Evolutionary conservation across 2,888 invertebrate genomes (phyloP).

Genomic region (Cataglyphis altisquamis): DNA sequence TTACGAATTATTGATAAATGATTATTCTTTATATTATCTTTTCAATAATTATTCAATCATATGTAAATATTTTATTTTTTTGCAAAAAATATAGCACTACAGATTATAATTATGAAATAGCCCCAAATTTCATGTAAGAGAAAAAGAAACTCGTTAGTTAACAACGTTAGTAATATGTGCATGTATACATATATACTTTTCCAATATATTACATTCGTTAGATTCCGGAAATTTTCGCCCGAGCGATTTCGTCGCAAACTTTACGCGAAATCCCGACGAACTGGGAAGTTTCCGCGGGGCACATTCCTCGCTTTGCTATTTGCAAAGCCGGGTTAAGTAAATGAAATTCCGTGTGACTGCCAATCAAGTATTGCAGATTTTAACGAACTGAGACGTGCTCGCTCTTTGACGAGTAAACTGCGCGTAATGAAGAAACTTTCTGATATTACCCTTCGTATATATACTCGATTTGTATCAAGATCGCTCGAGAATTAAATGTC

Average conservation of each 20-base stretch:
- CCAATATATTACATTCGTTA: conserved; percentile 40
- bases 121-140: neutral
- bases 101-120: neutral
- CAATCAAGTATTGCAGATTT: conserved; percentile 45
- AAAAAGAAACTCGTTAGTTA: neutral
- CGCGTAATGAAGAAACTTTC: conserved; percentile 61
- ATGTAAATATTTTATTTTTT: neutral
- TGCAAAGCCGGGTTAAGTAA: conserved; percentile 55
- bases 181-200: neutral
- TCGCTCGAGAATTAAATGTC: conserved; percentile 31
- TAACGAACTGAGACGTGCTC: conserved; percentile 46
- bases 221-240: conserved; percentile 4
- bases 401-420: conserved; percentile 57
- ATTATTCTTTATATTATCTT: neutral
- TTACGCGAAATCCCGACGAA: conserved; percentile 34
- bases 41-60: neutral
- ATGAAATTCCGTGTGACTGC: conserved; percentile 53
- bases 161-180: neutral
- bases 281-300: conserved; percentile 37
- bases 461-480: conserved; percentile 47
- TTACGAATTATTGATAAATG: neutral
- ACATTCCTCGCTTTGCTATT: conserved; percentile 41
- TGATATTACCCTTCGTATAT: conserved; percentile 14
- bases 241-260: conserved; percentile 38
- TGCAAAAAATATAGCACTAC: neutral